phyloP scores from a whole-genome alignment of 2,888 invertebrate genomes.

The Rhingia rostrata region DNA sequence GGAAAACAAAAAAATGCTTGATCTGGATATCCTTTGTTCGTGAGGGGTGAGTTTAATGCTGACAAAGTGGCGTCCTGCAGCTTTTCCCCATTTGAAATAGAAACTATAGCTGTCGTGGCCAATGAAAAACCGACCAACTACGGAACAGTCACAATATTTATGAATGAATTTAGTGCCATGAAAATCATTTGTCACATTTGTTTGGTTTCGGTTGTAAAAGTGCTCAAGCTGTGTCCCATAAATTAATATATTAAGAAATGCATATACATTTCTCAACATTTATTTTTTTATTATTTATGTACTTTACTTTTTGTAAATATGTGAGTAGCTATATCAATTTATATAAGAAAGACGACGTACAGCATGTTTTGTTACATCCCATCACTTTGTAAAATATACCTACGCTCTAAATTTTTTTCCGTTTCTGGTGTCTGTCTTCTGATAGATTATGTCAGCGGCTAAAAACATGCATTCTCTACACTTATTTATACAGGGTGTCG shows the following conservation, averaged over 20 bases:
- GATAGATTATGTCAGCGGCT: too few relatives aligned
- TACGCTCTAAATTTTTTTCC: too few relatives aligned
- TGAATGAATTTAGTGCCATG: slow-evolving; percentile 49
- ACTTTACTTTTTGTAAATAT: not conserved
- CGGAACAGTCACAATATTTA: slow-evolving; percentile 37
- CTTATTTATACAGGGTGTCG: too few relatives aligned
- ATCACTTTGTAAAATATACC: too few relatives aligned
- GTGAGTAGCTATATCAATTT: too few relatives aligned
- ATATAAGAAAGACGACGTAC: too few relatives aligned
- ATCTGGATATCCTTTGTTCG: slow-evolving; percentile 32
- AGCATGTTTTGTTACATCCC: too few relatives aligned
- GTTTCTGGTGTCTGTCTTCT: too few relatives aligned
- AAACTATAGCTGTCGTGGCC: slow-evolving; percentile 50
- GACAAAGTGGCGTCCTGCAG: slow-evolving; percentile 60
- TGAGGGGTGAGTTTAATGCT: slow-evolving; percentile 59
- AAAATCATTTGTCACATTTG: slow-evolving; percentile 56
- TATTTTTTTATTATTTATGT: slow-evolving; percentile 27
- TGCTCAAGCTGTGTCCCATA: slow-evolving; percentile 26
- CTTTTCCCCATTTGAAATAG: slow-evolving; percentile 36
- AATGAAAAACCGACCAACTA: slow-evolving; percentile 33
- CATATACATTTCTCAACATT: slow-evolving; percentile 24
- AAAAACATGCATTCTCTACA: too few relatives aligned
- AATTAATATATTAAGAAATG: slow-evolving; percentile 36
- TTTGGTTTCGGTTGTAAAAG: slow-evolving; percentile 22
- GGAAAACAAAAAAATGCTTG: slow-evolving; percentile 38